Percentiles rank a stretch among this genome's conserved stretches.
phyloP scores from a whole-genome alignment of 2,113 vertebrate genomes.

The Pelecanus crispus region DNA sequence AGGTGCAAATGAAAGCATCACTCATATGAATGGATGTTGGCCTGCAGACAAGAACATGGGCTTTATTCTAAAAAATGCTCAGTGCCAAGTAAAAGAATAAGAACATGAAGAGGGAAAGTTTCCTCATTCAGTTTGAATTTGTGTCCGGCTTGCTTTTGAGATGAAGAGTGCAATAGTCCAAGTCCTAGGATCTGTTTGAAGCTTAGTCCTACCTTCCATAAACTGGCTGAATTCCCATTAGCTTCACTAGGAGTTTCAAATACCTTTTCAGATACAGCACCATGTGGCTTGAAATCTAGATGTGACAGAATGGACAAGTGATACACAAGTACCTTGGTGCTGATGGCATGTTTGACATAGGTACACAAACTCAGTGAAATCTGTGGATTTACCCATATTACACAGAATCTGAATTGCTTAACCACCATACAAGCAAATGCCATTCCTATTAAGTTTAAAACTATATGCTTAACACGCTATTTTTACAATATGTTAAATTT shows the following conservation, averaged over 20 bases:
- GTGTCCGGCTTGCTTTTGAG: background rate
- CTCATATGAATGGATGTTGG: slow-evolving; percentile 33
- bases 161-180: background rate
- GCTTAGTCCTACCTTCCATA: background rate
- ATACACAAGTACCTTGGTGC: background rate
- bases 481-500: slow-evolving; percentile 40
- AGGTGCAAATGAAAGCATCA: background rate
- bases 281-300: background rate
- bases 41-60: slow-evolving; percentile 60
- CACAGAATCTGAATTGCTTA: background rate
- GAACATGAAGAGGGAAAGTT: slow-evolving; percentile 62
- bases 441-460: slow-evolving; percentile 18
- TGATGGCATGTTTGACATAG: background rate
- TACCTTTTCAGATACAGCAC: slow-evolving; percentile 1
- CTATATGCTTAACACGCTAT: background rate
- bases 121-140: background rate
- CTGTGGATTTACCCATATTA: background rate
- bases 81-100: slow-evolving; percentile 73
- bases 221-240: background rate
- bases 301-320: background rate
- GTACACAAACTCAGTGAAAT: background rate
- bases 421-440: background rate
- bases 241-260: slow-evolving; percentile 15
- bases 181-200: background rate
- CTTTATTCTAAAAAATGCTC: slow-evolving; percentile 16